A percentile compares a stretch with the other conserved stretches of the same genome.
phyloP scores from a whole-genome alignment of 1,140 invertebrate species.

The Eumaeus atala region DNA sequence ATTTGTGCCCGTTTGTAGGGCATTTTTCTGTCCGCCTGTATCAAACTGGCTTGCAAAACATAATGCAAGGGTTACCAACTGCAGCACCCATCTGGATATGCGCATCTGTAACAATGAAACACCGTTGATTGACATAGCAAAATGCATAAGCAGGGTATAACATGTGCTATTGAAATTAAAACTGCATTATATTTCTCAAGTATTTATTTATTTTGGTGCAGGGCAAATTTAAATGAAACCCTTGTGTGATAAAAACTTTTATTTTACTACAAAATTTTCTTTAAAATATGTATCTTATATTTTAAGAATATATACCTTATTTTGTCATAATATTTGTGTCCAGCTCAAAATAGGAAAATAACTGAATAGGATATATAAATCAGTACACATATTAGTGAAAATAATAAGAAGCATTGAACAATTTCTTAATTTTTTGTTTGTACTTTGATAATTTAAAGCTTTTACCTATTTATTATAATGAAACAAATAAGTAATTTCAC shows the following conservation, averaged over 20 bases:
- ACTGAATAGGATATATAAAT: conserved; percentile 19
- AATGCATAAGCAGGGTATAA: conserved; percentile 28
- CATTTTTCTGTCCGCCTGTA: conserved; percentile 51
- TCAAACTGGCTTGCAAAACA: conserved; percentile 51
- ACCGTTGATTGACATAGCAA: conserved; percentile 29
- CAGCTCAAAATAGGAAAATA: conserved; percentile 15
- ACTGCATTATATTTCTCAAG: conserved; percentile 62
- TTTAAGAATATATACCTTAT: conserved; percentile 22
- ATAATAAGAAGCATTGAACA: not conserved
- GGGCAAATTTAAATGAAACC: conserved; percentile 66
- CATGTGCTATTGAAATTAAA: conserved; percentile 48
- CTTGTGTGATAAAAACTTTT: conserved; percentile 52
- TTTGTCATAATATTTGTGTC: conserved; percentile 12
- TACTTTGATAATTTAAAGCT: too few species aligned
- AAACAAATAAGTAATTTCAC: too few species aligned
- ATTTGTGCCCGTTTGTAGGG: conserved; percentile 33
- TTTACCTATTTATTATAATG: too few species aligned
- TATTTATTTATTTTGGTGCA: conserved; percentile 58
- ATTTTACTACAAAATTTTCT: conserved; percentile 36
- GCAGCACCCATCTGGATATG: conserved; percentile 36
- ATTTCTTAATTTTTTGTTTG: too few species aligned
- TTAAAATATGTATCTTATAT: conserved; percentile 32
- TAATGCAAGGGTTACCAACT: conserved; percentile 30
- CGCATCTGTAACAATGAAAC: conserved; percentile 62
- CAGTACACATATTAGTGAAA: conserved; percentile 25